Evolutionary conservation across 1,140 invertebrate genomes (phyloP).

Genomic region (Stegodyphus mimosarum): DNA sequence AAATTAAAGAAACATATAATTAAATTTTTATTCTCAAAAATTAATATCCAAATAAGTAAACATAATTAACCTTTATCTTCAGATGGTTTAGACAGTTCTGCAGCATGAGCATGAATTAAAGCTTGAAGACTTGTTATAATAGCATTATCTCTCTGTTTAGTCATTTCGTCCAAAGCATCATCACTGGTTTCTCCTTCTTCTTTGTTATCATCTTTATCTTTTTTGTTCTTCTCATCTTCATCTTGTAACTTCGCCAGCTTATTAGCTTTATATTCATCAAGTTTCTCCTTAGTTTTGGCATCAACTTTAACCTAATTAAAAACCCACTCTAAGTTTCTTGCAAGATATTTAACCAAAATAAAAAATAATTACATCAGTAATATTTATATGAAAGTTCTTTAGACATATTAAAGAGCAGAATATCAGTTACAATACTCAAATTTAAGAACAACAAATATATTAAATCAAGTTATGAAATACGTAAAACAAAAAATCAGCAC

Average conservation of each 20-base stretch:
- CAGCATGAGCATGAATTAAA: conserved; percentile 63
- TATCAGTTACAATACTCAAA: too few species aligned
- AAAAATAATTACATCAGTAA: conserved; percentile 11
- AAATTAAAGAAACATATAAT: too few species aligned
- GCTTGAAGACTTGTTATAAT: conserved; percentile 60
- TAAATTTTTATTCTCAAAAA: too few species aligned
- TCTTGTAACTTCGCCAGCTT: conserved; percentile 59
- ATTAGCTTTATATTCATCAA: conserved; percentile 89
- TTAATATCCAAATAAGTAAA: not conserved
- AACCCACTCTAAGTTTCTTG: not conserved
- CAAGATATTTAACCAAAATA: not conserved
- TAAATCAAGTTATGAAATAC: too few species aligned
- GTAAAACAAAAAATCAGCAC: too few species aligned
- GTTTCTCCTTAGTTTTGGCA: conserved; percentile 92
- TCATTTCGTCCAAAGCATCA: conserved; percentile 84
- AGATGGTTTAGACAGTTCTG: conserved; percentile 61
- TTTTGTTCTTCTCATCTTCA: conserved; percentile 56
- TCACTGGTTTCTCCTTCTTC: conserved; percentile 73
- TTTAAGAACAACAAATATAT: too few species aligned
- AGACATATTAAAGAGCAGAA: not conserved
- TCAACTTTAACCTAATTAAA: conserved; percentile 84
- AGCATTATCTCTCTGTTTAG: conserved; percentile 72
- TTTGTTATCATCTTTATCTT: conserved; percentile 57
- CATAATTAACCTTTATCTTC: conserved; percentile 48
- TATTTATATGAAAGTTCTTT: not conserved